These are phyloP conservation scores for Lucifuga dentata DNA, from an alignment of 2,113 vertebrate genomes.

Conservation along the genomic window DNA sequence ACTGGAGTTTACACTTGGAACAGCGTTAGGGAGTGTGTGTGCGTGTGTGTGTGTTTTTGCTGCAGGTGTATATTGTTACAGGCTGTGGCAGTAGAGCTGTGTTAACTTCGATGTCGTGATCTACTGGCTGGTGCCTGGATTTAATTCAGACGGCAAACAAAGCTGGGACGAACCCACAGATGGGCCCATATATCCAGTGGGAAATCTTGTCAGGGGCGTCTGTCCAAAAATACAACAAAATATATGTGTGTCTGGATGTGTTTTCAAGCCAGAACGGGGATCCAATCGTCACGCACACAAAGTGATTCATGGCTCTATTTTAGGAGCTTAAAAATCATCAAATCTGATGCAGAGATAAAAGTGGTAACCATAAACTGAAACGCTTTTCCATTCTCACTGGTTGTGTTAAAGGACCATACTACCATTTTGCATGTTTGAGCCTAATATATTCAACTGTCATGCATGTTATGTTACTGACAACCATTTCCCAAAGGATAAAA, in stretches of 20 bases:
- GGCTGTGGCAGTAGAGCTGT: constrained; percentile 30
- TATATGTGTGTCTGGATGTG: constrained; percentile 11
- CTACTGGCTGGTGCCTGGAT: constrained; percentile 45
- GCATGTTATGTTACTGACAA: too few relatives aligned
- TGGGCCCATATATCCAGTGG: constrained; percentile 59
- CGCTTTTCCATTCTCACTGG: too few relatives aligned
- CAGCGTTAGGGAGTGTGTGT: too few relatives aligned
- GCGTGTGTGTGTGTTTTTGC: background rate
- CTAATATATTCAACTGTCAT: too few relatives aligned
- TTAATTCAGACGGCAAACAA: constrained; percentile 62
- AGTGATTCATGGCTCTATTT: constrained; percentile 43
- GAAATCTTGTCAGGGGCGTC: constrained; percentile 62
- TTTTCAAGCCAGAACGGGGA: constrained; percentile 8
- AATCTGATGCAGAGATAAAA: background rate
- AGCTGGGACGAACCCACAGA: constrained; percentile 55
- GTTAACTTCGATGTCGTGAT: constrained; percentile 53
- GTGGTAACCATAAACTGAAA: background rate
- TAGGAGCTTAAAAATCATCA: background rate
- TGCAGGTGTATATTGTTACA: constrained; percentile 7
- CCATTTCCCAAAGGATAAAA: too few relatives aligned
- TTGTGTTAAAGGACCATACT: too few relatives aligned
- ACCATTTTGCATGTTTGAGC: too few relatives aligned
- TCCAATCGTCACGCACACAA: constrained; percentile 6
- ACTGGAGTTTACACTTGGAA: too few relatives aligned
- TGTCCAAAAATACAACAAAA: constrained; percentile 29